Evolutionary conservation across 2,888 invertebrate genomes (phyloP).

Genomic region (Tetramorium bicarinatum): DNA sequence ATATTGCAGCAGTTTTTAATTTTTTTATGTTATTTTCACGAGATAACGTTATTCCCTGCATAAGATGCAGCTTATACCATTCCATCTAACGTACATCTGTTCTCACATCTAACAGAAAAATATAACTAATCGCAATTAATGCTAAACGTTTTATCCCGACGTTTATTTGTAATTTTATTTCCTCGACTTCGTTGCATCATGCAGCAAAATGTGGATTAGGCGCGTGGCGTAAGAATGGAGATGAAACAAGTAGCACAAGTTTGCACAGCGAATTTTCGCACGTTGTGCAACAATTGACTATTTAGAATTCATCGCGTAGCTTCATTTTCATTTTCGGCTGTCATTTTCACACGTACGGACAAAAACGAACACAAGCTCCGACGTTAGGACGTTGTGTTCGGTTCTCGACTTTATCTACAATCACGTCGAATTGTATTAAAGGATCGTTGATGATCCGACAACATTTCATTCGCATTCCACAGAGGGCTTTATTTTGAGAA

Average conservation of each 20-base stretch:
- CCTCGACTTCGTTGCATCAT: background rate
- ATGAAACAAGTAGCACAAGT: background rate
- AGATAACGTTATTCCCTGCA: background rate
- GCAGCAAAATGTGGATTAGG: background rate
- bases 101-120: background rate
- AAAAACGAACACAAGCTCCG: conserved; percentile 42
- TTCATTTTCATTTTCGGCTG: no score
- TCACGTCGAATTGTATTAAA: background rate
- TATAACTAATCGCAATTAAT: background rate
- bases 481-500: background rate
- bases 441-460: background rate
- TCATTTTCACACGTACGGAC: no score
- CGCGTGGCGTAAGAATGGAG: background rate
- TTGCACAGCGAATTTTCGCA: conserved; percentile 56
- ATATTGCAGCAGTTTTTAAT: background rate
- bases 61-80: background rate
- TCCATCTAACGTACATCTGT: background rate
- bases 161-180: background rate
- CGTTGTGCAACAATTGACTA: conserved; percentile 48
- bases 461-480: background rate
- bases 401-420: background rate
- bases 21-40: background rate
- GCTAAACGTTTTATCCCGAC: background rate
- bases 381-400: background rate
- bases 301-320: conserved; percentile 47